Evolutionary conservation across 2,888 invertebrate genomes (phyloP).

Genomic region (Meloe dianella): DNA sequence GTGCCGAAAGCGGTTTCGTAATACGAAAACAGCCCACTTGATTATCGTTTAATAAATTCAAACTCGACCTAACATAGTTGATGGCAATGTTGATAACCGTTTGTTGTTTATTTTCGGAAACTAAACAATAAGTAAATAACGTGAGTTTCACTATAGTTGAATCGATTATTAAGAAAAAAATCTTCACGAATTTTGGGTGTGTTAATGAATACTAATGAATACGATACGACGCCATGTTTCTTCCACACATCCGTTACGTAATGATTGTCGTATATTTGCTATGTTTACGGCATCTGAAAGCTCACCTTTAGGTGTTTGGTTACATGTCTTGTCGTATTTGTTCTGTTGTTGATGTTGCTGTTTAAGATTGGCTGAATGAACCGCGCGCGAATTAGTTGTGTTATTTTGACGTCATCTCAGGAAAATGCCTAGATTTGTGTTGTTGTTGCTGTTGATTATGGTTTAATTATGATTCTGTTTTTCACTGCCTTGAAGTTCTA

Average conservation of each 20-base stretch:
- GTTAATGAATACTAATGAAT: conserved; percentile 18
- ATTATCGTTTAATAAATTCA: background rate
- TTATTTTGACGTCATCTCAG: background rate
- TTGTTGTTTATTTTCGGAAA: background rate
- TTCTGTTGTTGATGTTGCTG: background rate
- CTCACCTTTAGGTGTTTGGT: background rate
- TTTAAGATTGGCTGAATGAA: background rate
- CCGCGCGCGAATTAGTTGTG: background rate
- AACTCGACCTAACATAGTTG: background rate
- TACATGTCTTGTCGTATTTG: background rate
- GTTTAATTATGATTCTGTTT: conserved; percentile 5
- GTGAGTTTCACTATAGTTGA: no score
- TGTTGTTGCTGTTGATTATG: background rate
- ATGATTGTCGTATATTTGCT: no score
- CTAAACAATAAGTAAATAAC: background rate
- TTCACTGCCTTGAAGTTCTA: conserved; percentile 1
- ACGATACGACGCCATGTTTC: conserved; percentile 16
- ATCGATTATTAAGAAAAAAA: background rate
- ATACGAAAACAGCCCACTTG: background rate
- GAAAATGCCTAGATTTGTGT: conserved; percentile 2
- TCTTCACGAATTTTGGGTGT: conserved; percentile 12
- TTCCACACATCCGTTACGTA: conserved; percentile 15
- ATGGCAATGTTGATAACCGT: background rate
- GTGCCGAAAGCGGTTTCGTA: background rate
- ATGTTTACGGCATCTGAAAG: conserved; percentile 7